Percentiles rank a stretch among this genome's conserved stretches.
Conservation (phyloP, 2,797 vertebrate species). For the Gymnothorax reevesii region DNA sequence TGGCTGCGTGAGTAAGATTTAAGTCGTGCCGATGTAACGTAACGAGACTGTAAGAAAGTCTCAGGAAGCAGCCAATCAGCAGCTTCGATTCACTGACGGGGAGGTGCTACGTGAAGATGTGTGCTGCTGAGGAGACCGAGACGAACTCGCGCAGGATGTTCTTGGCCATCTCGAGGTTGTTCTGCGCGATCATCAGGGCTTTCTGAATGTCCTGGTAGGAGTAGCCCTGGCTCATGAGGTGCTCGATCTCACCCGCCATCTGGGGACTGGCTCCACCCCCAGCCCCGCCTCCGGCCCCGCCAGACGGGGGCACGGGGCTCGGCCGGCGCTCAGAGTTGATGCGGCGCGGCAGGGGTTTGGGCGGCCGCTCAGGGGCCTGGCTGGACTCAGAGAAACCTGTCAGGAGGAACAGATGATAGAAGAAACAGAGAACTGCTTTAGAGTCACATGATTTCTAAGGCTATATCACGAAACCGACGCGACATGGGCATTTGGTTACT, state of each 20-base stretch:
- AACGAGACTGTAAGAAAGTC: background rate
- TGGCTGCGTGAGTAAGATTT: too few species aligned
- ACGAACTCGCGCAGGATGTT: slow-evolving; percentile 97
- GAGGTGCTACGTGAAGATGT: slow-evolving; percentile 89
- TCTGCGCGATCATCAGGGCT: slow-evolving; percentile 95
- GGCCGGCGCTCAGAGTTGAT: slow-evolving; percentile 90
- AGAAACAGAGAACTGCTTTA: slow-evolving; percentile 8
- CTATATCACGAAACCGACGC: too few species aligned
- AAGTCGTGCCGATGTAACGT: background rate
- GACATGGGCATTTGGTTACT: too few species aligned
- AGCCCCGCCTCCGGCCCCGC: slow-evolving; percentile 44
- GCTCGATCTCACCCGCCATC: slow-evolving; percentile 84
- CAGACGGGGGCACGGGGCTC: slow-evolving; percentile 66
- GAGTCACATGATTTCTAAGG: background rate
- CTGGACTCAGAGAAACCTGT: slow-evolving; percentile 77
- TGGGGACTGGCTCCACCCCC: slow-evolving; percentile 39
- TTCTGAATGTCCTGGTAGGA: slow-evolving; percentile 99
- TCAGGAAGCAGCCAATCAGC: slow-evolving; percentile 9
- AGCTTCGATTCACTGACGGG: background rate
- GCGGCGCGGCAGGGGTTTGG: slow-evolving; percentile 90
- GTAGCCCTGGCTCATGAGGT: slow-evolving; percentile 95
- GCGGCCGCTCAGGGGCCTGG: slow-evolving; percentile 91
- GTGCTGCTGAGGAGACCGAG: slow-evolving; percentile 86
- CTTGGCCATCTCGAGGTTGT: slow-evolving; percentile 99
- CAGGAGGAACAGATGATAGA: slow-evolving; percentile 16